Base-by-base conservation (phyloP, 2,888 invertebrate genomes). In the Acanthopleura granulata region DNA sequence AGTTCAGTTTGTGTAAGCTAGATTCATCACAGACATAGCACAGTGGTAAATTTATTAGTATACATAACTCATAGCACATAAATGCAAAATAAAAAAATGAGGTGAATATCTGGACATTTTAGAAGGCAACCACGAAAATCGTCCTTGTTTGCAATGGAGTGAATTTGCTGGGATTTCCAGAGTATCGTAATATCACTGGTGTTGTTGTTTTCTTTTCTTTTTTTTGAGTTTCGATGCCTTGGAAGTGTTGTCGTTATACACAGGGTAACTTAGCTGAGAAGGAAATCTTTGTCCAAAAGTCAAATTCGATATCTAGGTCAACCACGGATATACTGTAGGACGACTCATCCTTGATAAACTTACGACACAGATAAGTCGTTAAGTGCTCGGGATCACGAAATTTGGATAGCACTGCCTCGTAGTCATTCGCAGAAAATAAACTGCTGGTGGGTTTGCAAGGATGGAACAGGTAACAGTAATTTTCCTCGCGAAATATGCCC, bases 381-480 rank as follows among this genome's bases (percentile, higher is more conserved):
- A 62, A 22, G 25, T 62, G 62, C n/a, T 62, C 62, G 62, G 62
- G 12, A 22, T 62, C 25, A 14, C 62, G 62, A 22, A 62, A 62
- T 22, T 62, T 62, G n/a, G 62, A 62, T 22, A 62, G 25, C n/a
- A 62, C 25, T n/a, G 62, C 62, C 22, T 62, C 62, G 25, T 62
- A 22, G 15, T 62, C 62, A 62, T 15, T 22, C 25, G 25, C 12
- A 22, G 62, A 62, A 22, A 62, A 62, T 12, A 62, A 22, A 22
- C 22, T 15, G 62, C 25, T 15, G 25, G n/a, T n/a, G 14, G 25
- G 62, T 22, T 62, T 62, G 25, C 62, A 62, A n/a, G 62, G 62
- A 22, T 62, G 62, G 25, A 62, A 62, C 15, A 62, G 15, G 25
- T 62, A 62, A 22, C 62, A 62, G 25, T 62, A 62, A 18, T 14